Conservation (phyloP, 2,113 vertebrate species). For the Saimiri boliviensis region DNA sequence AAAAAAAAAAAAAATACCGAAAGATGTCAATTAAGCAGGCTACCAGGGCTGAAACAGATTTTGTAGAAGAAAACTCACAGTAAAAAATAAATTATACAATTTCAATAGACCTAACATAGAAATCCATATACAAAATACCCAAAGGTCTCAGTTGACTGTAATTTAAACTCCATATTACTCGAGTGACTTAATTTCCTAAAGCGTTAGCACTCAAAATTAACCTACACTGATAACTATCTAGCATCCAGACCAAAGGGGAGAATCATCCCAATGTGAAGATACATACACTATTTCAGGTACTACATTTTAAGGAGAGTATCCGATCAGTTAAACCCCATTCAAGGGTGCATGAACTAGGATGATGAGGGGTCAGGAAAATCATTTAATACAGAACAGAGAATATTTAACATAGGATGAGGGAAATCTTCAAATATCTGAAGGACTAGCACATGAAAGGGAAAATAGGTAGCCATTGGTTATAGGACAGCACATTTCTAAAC, state of each 20-base stretch:
- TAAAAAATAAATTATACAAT: neutral
- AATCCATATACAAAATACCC: neutral
- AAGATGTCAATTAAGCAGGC: neutral
- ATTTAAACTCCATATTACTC: neutral
- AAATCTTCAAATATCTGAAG: neutral
- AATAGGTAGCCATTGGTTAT: neutral
- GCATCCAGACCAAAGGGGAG: neutral
- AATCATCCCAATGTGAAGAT: neutral
- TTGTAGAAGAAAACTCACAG: neutral
- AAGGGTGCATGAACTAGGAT: neutral
- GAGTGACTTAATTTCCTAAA: conserved; percentile 11
- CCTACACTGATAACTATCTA: conserved; percentile 1
- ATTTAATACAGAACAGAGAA: neutral
- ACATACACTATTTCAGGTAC: neutral
- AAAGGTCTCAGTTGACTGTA: neutral
- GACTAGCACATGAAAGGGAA: neutral
- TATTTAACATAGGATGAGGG: neutral
- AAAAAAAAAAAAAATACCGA: no score
- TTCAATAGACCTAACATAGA: conserved; percentile 15
- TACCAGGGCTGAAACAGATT: neutral
- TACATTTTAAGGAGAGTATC: neutral
- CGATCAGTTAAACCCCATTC: neutral
- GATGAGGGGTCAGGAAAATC: neutral
- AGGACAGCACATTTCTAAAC: neutral
- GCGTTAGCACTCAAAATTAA: neutral